Evolutionary conservation across 2,888 invertebrate species (phyloP).

Genomic region (Chloroclystis v-ata): DNA sequence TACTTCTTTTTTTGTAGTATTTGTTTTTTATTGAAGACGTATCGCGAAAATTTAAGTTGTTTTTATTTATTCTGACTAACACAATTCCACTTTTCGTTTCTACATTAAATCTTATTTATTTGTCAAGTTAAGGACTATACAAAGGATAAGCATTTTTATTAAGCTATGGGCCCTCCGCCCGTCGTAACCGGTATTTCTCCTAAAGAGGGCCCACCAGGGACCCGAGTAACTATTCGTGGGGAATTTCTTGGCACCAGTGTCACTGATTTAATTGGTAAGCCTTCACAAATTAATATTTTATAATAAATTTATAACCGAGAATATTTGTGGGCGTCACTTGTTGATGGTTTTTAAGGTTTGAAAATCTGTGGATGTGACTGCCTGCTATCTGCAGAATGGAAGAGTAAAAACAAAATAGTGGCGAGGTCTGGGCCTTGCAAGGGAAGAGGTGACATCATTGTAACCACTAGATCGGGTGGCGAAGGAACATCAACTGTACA

Average conservation of each 20-base stretch:
- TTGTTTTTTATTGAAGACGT: too few relatives aligned
- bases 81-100: too few relatives aligned
- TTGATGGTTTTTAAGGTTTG: constrained; percentile 79
- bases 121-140: too few relatives aligned
- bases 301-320: background rate
- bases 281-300: too few relatives aligned
- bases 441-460: constrained; percentile 93
- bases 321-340: constrained; percentile 18
- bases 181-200: constrained; percentile 98
- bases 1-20: too few relatives aligned
- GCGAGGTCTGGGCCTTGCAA: constrained; percentile 96
- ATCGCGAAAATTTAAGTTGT: too few relatives aligned
- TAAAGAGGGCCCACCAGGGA: constrained; percentile 98
- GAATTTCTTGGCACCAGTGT: constrained; percentile 94
- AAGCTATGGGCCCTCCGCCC: constrained; percentile 84
- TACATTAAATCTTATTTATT: too few relatives aligned
- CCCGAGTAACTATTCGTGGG: constrained; percentile 94
- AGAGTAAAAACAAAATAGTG: constrained; percentile 96
- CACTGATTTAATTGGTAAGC: constrained; percentile 89
- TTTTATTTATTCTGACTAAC: too few relatives aligned
- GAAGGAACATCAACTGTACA: constrained; percentile 93
- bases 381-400: constrained; percentile 97
- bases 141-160: background rate
- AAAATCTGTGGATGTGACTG: constrained; percentile 98
- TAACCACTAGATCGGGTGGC: constrained; percentile 91